Evolutionary conservation across 2,888 invertebrate genomes (phyloP), one percentile per base, ranked within the genome.

Genomic region (Brachyopa scutellaris): DNA sequence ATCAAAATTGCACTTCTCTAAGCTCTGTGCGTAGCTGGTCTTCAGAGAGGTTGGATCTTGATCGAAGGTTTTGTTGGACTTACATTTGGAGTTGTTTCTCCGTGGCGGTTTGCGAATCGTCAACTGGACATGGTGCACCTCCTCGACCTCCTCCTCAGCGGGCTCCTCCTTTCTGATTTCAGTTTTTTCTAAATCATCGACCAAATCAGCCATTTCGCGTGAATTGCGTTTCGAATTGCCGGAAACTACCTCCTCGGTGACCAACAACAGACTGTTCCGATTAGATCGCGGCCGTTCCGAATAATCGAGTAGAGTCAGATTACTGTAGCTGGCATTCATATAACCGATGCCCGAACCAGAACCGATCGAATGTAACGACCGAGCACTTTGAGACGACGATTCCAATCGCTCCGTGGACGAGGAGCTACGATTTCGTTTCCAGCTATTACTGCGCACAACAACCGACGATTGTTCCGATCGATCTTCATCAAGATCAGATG

Each of bases 291-390:
- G 89, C 89, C 84, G 90, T 88, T 88, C 92, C 87, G 91, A 86
- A 82, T 93, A 93, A 87, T 93, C 92, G 72, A 93, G 90, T 69
- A 93, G 91, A 42, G 93, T 93, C 85, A 93, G 90, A 90, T 93
- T 93, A 62, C 92, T 93, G 90, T 93, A 93, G 88, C 93, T 93
- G 86, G 93, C 92, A 87, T 93, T 93, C 64, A 90, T 87, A 91
- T 92, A 88, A 29, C 87, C 89, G 51, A 74, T 40, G 59, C 82
- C 84, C 40, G 77, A 77, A 9, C 77, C 69, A 13, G 76, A 77
- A 13, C 61, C 66, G 47, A 82, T 72, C 9, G 82, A 82, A 23
- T 82, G 82, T 2, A 82, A 23, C 6, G 77, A 62, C 6, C 73
- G 59, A 9, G 38, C 66, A 51, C 64, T 76, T 31, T 53, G 23